Conservation (phyloP, 2,113 vertebrate genomes). For the Tapirus terrestris region DNA sequence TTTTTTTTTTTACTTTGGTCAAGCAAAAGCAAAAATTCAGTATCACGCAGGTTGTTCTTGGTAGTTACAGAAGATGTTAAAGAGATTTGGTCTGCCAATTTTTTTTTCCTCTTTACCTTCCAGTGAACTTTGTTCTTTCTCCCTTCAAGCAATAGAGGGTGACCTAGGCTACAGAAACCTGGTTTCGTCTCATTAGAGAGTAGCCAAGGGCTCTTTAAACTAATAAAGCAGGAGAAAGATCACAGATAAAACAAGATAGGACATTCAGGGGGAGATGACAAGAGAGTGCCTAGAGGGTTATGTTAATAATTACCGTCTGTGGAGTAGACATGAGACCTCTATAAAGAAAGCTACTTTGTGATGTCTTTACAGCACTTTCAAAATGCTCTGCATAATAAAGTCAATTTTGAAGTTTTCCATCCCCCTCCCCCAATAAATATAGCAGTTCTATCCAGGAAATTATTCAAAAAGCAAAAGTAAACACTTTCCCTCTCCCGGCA, state of each 20-base stretch:
- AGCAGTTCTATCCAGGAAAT: slow-evolving; percentile 60
- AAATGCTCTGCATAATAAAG: slow-evolving; percentile 57
- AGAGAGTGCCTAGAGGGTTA: background rate
- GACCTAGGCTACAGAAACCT: slow-evolving; percentile 28
- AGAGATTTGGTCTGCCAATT: background rate
- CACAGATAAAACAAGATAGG: slow-evolving; percentile 68
- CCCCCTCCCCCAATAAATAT: slow-evolving; percentile 48
- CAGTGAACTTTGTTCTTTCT: slow-evolving; percentile 63
- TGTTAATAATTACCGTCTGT: slow-evolving; percentile 62
- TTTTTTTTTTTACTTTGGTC: too few relatives aligned
- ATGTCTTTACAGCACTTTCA: slow-evolving; percentile 66
- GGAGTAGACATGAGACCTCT: background rate
- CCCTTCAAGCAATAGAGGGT: slow-evolving; percentile 47
- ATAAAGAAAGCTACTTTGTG: slow-evolving; percentile 13
- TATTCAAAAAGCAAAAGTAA: slow-evolving; percentile 72
- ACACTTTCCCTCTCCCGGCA: slow-evolving; percentile 59
- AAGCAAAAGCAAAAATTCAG: slow-evolving; percentile 9
- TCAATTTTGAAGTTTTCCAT: slow-evolving; percentile 39
- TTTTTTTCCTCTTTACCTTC: background rate
- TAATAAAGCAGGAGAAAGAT: slow-evolving; percentile 71
- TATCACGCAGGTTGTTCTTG: background rate
- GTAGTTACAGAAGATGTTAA: background rate
- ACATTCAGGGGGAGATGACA: slow-evolving; percentile 59
- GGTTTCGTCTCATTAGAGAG: slow-evolving; percentile 73
- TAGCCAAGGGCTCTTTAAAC: slow-evolving; percentile 63